Conservation (phyloP, 2,113 vertebrate genomes). For the Geococcyx californianus region DNA sequence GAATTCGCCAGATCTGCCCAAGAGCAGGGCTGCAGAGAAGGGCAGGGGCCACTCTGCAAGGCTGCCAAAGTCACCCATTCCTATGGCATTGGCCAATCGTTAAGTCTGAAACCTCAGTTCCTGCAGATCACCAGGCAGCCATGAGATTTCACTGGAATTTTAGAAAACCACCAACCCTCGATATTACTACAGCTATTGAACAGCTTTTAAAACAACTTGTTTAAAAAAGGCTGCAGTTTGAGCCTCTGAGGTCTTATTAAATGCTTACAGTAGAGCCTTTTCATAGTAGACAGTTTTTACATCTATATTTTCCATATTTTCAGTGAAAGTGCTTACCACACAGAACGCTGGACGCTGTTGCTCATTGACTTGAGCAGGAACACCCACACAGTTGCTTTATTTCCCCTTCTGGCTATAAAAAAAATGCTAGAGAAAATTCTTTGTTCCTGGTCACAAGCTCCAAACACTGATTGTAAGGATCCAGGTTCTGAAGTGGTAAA, state of each 20-base stretch:
- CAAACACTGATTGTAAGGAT: not conserved
- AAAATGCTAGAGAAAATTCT: not conserved
- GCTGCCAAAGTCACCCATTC: not conserved
- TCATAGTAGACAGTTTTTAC: not conserved
- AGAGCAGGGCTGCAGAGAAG: not conserved
- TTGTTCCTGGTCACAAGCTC: not conserved
- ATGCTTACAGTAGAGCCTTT: not conserved
- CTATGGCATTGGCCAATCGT: too few species aligned
- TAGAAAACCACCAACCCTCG: not conserved
- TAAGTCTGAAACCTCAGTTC: not conserved
- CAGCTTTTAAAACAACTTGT: not conserved
- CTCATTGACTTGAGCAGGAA: not conserved
- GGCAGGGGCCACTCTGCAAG: not conserved
- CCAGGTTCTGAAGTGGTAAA: not conserved
- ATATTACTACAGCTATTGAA: not conserved
- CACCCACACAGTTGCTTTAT: not conserved
- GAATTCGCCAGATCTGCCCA: fast-evolving
- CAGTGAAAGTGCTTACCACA: not conserved
- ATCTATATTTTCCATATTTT: not conserved
- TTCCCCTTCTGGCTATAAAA: not conserved
- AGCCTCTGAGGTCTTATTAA: not conserved
- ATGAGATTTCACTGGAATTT: not conserved
- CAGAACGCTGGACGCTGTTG: not conserved
- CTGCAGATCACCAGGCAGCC: not conserved
- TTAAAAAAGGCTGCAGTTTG: not conserved